Conservation (phyloP, 92 coral and sea anemone genomes). For the Siderastrea siderea region DNA sequence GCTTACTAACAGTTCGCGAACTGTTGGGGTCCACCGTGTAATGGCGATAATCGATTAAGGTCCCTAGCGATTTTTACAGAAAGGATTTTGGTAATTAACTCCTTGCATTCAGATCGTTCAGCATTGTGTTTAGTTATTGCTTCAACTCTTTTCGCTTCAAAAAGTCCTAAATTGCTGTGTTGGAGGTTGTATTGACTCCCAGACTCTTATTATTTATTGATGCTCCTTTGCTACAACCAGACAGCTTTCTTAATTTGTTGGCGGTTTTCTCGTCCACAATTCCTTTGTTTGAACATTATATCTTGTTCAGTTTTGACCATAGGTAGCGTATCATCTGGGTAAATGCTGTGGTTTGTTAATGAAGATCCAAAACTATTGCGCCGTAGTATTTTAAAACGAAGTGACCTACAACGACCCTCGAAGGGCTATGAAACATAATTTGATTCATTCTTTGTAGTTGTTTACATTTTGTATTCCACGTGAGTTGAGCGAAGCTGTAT, state of each 20-base stretch:
- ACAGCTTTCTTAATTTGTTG: slow-evolving; percentile 46
- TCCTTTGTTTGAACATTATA: slow-evolving; percentile 52
- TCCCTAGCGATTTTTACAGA: slow-evolving; percentile 5
- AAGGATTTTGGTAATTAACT: neutral
- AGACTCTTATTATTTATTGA: slow-evolving; percentile 81
- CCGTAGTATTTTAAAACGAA: slow-evolving; percentile 28
- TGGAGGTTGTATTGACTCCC: slow-evolving; percentile 74
- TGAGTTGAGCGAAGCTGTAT: slow-evolving; percentile 20
- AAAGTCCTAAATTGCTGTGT: slow-evolving; percentile 61
- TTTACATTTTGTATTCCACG: slow-evolving; percentile 50
- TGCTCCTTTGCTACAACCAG: slow-evolving; percentile 42
- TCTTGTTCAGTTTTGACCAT: slow-evolving; percentile 15
- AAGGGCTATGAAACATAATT: slow-evolving; percentile 13
- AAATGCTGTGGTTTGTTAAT: slow-evolving; percentile 10
- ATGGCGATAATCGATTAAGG: slow-evolving; percentile 5
- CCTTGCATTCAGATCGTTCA: neutral
- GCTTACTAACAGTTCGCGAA: neutral
- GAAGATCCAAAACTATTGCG: neutral
- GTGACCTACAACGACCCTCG: slow-evolving; percentile 31
- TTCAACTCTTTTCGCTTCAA: slow-evolving; percentile 35
- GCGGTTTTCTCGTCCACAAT: slow-evolving; percentile 32
- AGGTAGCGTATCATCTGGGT: slow-evolving; percentile 5
- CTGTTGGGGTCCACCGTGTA: slow-evolving; percentile 25
- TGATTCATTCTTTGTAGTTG: slow-evolving; percentile 33
- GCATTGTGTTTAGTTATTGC: neutral